Evolutionary conservation across 2,113 vertebrate species (phyloP).

Genomic region (Gulo gulo): DNA sequence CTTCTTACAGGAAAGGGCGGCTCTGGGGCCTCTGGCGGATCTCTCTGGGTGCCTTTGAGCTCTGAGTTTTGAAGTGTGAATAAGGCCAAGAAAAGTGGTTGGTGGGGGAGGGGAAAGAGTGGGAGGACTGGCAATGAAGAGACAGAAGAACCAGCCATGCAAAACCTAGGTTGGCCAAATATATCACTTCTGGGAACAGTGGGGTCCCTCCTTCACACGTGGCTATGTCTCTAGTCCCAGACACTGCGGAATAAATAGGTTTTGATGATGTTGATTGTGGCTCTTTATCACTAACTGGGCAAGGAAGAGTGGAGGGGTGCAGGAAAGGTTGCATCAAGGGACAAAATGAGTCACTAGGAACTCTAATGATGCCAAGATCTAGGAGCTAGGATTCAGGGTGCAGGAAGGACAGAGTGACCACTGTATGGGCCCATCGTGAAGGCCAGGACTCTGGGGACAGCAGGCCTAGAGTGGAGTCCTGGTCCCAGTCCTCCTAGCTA

Average conservation of each 20-base stretch:
- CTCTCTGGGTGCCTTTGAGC: neutral
- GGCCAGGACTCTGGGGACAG: neutral
- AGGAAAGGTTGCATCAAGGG: neutral
- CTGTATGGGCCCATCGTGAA: accelerated
- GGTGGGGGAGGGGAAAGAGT: accelerated
- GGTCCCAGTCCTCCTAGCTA: neutral
- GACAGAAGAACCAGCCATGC: neutral
- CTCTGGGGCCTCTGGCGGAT: neutral
- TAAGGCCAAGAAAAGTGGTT: neutral
- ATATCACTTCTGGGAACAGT: neutral
- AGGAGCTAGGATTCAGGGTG: neutral
- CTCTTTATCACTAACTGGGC: neutral
- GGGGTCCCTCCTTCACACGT: neutral
- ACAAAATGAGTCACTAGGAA: too few relatives aligned
- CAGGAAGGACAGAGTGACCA: neutral
- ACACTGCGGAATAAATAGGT: neutral
- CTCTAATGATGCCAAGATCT: neutral
- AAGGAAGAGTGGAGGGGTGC: neutral
- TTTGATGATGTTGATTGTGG: neutral
- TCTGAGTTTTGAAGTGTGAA: slow-evolving; percentile 33
- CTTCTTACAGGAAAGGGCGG: slow-evolving; percentile 48
- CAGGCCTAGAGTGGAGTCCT: neutral
- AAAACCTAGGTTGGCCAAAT: neutral
- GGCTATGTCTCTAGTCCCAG: neutral
- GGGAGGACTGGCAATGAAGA: neutral